Evolutionary conservation across 2,797 vertebrate genomes (phyloP), one percentile per base, ranked within the genome.

Genomic region (Parambassis ranga): DNA sequence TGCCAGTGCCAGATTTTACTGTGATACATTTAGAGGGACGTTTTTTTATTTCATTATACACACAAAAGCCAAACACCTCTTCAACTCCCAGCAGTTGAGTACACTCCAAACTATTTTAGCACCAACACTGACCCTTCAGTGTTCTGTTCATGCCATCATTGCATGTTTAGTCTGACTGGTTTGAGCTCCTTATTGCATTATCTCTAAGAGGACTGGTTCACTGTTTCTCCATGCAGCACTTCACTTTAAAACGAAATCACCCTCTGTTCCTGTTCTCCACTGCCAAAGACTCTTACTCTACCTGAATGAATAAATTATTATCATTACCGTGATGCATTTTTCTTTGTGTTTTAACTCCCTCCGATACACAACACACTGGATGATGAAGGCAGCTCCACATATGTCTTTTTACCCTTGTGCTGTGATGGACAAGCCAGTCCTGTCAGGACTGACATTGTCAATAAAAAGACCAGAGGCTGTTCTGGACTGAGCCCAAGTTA

Each of bases 241-340:
- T 79, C 47, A 36, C 31, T 71, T 70, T 55, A n/a, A 70, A 72
- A 72, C 67, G 38, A 75, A 70, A 70, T 78, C 46, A 13, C 51
- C 47, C 38, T 57, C 51, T 26, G 59, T 76, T 71, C 70, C 48
- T 81, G 60, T 83, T 89, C 71, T 87, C 82, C 65, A 85, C 83
- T 90, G 89, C 92, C 92, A 93, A 93, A 93, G 91, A 93, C 75
- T 83, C 49, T 75, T 86, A 44, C 71, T 89, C 81, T 87, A 84
- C 83, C 65, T 82, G 73, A 77, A 82, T 78, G 77, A 91, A 91
- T 93, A 92, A 92, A 92, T 92, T 92, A 93, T 92, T 91, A 82
- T 90, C 68, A 73, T 82, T 75, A 83, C 65, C 47, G 59, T 31
- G 5, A 30, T 10, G 6, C 2, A 3, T 44, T 50, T 39, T 50